These are phyloP conservation scores for Gandaritis pyraliata DNA, from an alignment of 2,888 invertebrate genomes.

Conservation along the genomic window DNA sequence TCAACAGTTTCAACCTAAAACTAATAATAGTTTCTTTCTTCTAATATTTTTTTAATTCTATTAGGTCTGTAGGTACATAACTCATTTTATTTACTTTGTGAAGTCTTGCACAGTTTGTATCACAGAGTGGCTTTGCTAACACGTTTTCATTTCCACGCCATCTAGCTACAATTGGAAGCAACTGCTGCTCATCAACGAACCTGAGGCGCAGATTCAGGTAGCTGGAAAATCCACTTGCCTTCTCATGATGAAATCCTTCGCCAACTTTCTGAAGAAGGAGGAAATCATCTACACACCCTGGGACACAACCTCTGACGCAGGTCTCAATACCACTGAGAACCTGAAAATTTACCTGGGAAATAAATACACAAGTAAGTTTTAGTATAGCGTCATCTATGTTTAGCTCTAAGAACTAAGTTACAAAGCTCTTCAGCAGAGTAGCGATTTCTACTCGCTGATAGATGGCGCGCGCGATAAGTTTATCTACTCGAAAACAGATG, in stretches of 20 bases:
- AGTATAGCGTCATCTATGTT: slow-evolving; percentile 50
- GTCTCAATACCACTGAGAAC: slow-evolving; percentile 84
- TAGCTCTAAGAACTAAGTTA: slow-evolving; percentile 7
- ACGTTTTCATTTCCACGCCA: slow-evolving; percentile 71
- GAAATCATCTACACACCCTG: slow-evolving; percentile 82
- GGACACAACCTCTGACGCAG: slow-evolving; percentile 85
- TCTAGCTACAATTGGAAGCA: slow-evolving; percentile 88
- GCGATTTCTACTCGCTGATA: slow-evolving; percentile 34
- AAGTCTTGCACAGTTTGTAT: slow-evolving; percentile 50
- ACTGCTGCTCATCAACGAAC: slow-evolving; percentile 89
- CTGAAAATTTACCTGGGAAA: slow-evolving; percentile 87
- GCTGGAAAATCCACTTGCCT: slow-evolving; percentile 90
- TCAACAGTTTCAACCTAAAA: too few species aligned
- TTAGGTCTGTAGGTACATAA: too few species aligned
- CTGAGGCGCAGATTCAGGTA: slow-evolving; percentile 86
- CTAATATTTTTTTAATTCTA: too few species aligned
- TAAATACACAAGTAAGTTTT: slow-evolving; percentile 88
- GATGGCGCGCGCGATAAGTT: slow-evolving; percentile 43
- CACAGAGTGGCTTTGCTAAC: slow-evolving; percentile 72
- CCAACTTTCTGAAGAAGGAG: slow-evolving; percentile 82
- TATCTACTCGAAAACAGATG: slow-evolving; percentile 55
- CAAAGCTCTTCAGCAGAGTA: neutral
- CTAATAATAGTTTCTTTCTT: too few species aligned
- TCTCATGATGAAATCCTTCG: slow-evolving; percentile 89
- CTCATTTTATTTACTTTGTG: slow-evolving; percentile 13